Evolutionary conservation across 2,888 invertebrate genomes (phyloP).

Genomic region (Noctua pronuba): DNA sequence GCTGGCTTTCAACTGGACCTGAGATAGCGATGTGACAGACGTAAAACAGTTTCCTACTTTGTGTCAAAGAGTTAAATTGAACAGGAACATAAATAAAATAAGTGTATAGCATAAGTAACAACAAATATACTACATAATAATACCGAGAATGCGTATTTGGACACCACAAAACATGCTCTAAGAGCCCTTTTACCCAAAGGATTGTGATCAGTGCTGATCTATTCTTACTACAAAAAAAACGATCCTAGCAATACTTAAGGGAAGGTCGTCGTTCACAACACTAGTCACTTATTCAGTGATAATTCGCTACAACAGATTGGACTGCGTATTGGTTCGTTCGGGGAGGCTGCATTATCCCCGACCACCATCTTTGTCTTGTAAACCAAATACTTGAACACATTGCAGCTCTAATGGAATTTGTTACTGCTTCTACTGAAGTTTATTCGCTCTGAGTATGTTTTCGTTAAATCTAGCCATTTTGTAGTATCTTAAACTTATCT

Average conservation of each 20-base stretch:
- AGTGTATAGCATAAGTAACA: too few relatives aligned
- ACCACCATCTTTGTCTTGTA: slow-evolving; percentile 49
- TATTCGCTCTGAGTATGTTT: neutral
- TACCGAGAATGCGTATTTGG: too few relatives aligned
- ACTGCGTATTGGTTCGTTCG: slow-evolving; percentile 56
- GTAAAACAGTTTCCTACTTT: too few relatives aligned
- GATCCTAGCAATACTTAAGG: slow-evolving; percentile 17
- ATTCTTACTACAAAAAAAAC: neutral
- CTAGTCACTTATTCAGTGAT: slow-evolving; percentile 70
- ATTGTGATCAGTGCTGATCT: neutral
- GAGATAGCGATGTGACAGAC: too few relatives aligned
- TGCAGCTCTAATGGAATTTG: slow-evolving; percentile 54
- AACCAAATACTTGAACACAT: slow-evolving; percentile 44
- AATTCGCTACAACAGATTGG: slow-evolving; percentile 68
- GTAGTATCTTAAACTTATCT: neutral
- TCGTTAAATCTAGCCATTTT: neutral
- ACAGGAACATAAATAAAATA: too few relatives aligned
- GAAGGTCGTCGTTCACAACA: slow-evolving; percentile 30
- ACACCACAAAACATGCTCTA: too few relatives aligned
- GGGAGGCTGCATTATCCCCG: slow-evolving; percentile 53
- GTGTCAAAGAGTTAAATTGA: too few relatives aligned
- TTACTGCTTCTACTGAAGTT: slow-evolving; percentile 29
- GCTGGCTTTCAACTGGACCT: too few relatives aligned
- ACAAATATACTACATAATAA: too few relatives aligned
- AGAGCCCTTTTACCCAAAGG: too few relatives aligned